Evolutionary conservation across 2,797 vertebrate genomes (phyloP), one percentile per base, ranked within the genome.

Genomic region (Staurois parvus): DNA sequence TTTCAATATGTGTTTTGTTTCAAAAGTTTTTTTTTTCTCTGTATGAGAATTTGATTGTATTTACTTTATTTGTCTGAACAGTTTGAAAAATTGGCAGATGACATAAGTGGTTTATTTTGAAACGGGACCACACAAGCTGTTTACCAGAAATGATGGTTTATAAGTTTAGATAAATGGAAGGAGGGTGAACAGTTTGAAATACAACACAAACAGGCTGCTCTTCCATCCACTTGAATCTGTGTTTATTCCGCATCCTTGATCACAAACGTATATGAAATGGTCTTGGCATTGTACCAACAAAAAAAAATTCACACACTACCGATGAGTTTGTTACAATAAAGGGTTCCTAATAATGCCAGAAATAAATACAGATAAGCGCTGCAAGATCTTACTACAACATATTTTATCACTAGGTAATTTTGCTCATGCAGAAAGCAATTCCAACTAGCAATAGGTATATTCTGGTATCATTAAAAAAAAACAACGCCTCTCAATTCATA

Each of bases 121-220:
- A 88, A 84, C 32, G 52, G 84, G 92, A 87, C 91, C 92, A 94
- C 90, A 90, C 90, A 92, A 91, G 89, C 76, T 75, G 90, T 45
- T 56, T n/a, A 64, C 81, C 84, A 91, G 76, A 89, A 88, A 87
- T 88, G 72, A 81, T 19, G 88, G 72, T 0, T 79, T 76, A 37
- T 72, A 74, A 83, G 80, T 87, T 92, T 48, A 78, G 79, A 13
- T 70, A 88, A 87, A 88, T 42, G 74, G 83, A 89, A 91, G 79
- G 80, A 88, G 79, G 64, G 88, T 85, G 66, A 84, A 40, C 2
- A 74, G 74, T 85, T 79, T 78, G 69, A 87, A 86, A 84, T 83
- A 19, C 34, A 81, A 81, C 7, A 0, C 74, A 34, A 88, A 88
- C 26, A 72, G 70, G 0, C 67, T 79, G 68, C 48, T 69, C 83